A percentile compares a stretch with the other conserved stretches of the same genome.
phyloP scores from a whole-genome alignment of 2,113 vertebrate genomes.

The Pterocles orientalis region DNA sequence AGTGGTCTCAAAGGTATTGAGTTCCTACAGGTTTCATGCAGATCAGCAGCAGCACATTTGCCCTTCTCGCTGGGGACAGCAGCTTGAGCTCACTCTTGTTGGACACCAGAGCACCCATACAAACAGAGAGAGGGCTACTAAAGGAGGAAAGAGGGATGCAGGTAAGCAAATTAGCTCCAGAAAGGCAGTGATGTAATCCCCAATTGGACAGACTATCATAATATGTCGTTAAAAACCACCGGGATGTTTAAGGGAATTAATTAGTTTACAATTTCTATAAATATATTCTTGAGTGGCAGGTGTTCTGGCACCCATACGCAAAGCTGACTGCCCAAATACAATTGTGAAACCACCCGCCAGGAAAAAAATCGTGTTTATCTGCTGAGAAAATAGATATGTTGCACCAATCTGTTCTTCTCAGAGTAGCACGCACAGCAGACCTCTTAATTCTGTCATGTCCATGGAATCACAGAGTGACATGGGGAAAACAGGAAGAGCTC shows the following conservation, averaged over 20 bases:
- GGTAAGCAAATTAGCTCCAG: neutral
- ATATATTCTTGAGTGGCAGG: conserved; percentile 38
- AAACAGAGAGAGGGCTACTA: neutral
- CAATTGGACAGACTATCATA: neutral
- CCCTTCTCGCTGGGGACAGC: neutral
- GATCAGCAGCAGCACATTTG: neutral
- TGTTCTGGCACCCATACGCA: conserved; percentile 44
- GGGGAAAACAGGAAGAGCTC: neutral
- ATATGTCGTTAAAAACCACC: conserved; percentile 32
- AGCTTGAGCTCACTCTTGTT: neutral
- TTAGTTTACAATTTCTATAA: conserved; percentile 66
- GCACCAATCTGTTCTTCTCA: conserved; percentile 5
- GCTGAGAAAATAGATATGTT: conserved; percentile 46
- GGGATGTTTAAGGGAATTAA: conserved; percentile 52
- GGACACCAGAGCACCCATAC: neutral
- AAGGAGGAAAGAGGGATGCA: neutral
- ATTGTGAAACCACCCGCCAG: conserved; percentile 1
- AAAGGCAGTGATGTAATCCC: neutral
- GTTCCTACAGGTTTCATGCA: neutral
- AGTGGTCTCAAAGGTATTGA: accelerated
- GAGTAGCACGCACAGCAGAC: neutral
- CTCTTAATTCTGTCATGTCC: conserved; percentile 37
- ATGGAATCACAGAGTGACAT: neutral
- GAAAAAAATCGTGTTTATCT: conserved; percentile 54
- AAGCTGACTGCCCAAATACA: conserved; percentile 32